Conservation (phyloP, 2,888 invertebrate genomes). For the Drosophila paracracens region DNA sequence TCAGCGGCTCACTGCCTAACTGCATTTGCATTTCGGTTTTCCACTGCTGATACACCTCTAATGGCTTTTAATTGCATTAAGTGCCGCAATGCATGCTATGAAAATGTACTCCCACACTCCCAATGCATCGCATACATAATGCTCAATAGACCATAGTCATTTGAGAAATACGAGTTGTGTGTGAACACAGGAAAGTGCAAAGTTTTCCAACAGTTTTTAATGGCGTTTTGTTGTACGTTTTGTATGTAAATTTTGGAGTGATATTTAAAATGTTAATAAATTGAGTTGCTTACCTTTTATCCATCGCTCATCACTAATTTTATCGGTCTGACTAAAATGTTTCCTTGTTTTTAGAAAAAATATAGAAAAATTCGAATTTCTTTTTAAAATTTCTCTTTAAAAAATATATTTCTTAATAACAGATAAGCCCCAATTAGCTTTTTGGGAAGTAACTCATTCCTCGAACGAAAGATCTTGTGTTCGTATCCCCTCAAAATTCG, state of each 20-base stretch:
- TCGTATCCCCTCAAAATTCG: neutral
- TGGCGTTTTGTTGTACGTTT: neutral
- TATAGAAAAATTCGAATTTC: neutral
- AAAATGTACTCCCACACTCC: conserved; percentile 5
- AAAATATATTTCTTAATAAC: neutral
- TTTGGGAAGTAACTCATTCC: neutral
- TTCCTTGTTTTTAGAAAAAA: neutral
- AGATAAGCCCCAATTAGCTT: neutral
- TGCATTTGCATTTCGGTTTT: conserved; percentile 47
- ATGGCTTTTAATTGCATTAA: conserved; percentile 32
- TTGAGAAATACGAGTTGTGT: conserved; percentile 1
- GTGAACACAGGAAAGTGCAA: neutral
- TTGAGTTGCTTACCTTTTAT: neutral
- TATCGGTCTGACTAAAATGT: no score
- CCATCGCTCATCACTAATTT: neutral
- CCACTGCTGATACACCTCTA: conserved; percentile 29
- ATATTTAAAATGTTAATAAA: neutral
- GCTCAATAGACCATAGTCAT: neutral
- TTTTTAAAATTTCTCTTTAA: neutral
- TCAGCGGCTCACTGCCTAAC: conserved; percentile 19
- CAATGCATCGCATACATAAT: conserved; percentile 22
- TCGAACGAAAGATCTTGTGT: neutral
- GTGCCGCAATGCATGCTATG: conserved; percentile 33
- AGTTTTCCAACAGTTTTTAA: neutral
- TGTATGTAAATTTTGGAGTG: neutral